Base-by-base conservation (phyloP, 1,140 invertebrate species). In the Megalopta genalis region DNA sequence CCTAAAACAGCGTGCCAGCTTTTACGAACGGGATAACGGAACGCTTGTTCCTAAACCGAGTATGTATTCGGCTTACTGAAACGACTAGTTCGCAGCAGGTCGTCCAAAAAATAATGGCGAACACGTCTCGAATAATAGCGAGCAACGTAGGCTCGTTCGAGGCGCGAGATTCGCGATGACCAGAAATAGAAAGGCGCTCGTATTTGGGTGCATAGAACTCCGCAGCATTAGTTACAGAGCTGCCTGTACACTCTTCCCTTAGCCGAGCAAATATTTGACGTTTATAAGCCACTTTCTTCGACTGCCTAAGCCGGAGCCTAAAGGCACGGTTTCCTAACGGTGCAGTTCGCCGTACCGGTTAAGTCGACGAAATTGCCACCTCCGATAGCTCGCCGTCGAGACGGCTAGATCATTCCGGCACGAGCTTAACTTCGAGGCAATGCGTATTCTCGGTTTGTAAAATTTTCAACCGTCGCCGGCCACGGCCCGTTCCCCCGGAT, bases 381-480 rank as follows among this genome's bases (percentile, higher is more conserved):
- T 16, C 39, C 42, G 42, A 65, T 46, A n/a, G 6, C n/a, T 8
- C 18, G 59, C 18, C 25, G 32, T 32, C 27, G 39, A n/a, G n/a
- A 6, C 12, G 59, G 37, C 32, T 14, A 46, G 49, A n/a, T 25
- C 37, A 49, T 49, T 73, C 42, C 5, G 27, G 46, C 49, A 57
- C 42, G n/a, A 37, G 25, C 62, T 46, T 62, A 54, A 75, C 57
- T 67, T 64, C 52, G 9, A 32, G n/a, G 25, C 52, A 18, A 79
- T 62, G 74, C 71, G 66, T 59, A 81, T 59, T 84, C 69, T 75
- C 25, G 68, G 39, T 49, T 71, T 80, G 62, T 80, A 84, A 70
- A 84, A 77, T 69, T 77, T 80, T 69, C 64, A 84, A 82, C 63
- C 66, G 67, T 70, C 54, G 60, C 68, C 62, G 37, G 60, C 70